Evolutionary conservation across 2,888 invertebrate species (phyloP).

Genomic region (Drosophila anomelani): DNA sequence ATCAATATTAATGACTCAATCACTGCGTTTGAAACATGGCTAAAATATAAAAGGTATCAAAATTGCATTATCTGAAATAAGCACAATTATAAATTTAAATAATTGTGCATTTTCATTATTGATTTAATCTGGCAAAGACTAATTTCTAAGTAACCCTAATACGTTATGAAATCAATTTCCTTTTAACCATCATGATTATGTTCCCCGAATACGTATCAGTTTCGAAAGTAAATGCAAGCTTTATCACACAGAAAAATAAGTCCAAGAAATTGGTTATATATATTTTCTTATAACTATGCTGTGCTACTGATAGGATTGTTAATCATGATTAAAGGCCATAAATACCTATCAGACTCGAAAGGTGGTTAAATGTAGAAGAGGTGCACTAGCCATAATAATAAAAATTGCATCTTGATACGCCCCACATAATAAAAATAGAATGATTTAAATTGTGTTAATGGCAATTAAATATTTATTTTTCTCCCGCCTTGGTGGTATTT

Average conservation of each 20-base stretch:
- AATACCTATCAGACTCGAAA: neutral
- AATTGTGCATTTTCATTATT: neutral
- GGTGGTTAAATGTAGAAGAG: neutral
- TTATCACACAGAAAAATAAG: neutral
- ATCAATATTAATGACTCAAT: too few relatives aligned
- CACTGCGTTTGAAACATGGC: too few relatives aligned
- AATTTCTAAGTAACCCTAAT: neutral
- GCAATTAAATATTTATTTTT: neutral
- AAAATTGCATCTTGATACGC: neutral
- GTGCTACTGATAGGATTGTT: neutral
- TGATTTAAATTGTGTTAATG: neutral
- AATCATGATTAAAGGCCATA: neutral
- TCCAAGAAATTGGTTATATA: neutral
- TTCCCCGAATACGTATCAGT: constrained; percentile 1
- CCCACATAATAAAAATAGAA: neutral
- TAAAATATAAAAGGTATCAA: neutral
- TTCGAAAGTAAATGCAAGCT: constrained; percentile 7
- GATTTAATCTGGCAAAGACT: neutral
- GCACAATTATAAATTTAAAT: neutral
- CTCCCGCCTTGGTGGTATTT: neutral
- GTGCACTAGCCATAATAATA: neutral
- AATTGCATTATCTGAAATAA: neutral
- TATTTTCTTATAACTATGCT: neutral
- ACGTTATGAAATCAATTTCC: neutral
- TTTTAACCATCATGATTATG: neutral